phyloP scores from a whole-genome alignment of 2,888 invertebrate genomes.

The Drosophila macrospina region DNA sequence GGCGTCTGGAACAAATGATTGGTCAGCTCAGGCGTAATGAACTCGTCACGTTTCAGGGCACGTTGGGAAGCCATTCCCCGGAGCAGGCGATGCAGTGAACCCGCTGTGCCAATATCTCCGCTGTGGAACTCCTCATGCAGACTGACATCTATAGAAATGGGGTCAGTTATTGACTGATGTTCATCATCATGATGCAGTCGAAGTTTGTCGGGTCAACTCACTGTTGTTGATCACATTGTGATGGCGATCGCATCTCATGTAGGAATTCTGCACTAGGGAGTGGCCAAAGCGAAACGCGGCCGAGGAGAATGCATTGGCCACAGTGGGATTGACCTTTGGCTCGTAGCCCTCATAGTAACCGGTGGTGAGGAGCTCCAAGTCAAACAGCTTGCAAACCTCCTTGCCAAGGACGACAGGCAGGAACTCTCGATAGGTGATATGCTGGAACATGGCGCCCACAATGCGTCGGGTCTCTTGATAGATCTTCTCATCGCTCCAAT shows the following conservation, averaged over 20 bases:
- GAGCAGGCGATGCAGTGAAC: conserved; percentile 92
- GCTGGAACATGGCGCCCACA: conserved; percentile 92
- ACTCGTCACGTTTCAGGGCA: conserved; percentile 92
- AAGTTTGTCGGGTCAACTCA: conserved; percentile 85
- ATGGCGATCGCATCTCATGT: conserved; percentile 90
- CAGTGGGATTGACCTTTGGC: conserved; percentile 89
- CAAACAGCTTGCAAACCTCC: conserved; percentile 91
- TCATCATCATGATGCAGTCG: background rate
- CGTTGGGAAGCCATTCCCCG: conserved; percentile 92
- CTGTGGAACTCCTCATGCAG: conserved; percentile 92
- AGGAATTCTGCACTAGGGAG: conserved; percentile 92
- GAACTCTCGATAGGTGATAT: conserved; percentile 93
- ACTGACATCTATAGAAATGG: conserved; percentile 88
- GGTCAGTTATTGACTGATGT: background rate
- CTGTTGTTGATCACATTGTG: conserved; percentile 90
- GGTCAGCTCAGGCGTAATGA: conserved; percentile 92
- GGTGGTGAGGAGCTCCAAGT: conserved; percentile 88
- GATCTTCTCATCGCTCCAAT: conserved; percentile 95
- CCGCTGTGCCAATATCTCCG: conserved; percentile 91
- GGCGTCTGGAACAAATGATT: conserved; percentile 93
- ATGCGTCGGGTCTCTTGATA: conserved; percentile 94
- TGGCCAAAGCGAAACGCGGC: conserved; percentile 95
- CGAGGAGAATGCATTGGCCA: conserved; percentile 92
- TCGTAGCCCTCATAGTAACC: conserved; percentile 91
- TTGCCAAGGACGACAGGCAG: conserved; percentile 92